phyloP scores from a whole-genome alignment of 2,113 vertebrate genomes.

The Capra hircus region DNA sequence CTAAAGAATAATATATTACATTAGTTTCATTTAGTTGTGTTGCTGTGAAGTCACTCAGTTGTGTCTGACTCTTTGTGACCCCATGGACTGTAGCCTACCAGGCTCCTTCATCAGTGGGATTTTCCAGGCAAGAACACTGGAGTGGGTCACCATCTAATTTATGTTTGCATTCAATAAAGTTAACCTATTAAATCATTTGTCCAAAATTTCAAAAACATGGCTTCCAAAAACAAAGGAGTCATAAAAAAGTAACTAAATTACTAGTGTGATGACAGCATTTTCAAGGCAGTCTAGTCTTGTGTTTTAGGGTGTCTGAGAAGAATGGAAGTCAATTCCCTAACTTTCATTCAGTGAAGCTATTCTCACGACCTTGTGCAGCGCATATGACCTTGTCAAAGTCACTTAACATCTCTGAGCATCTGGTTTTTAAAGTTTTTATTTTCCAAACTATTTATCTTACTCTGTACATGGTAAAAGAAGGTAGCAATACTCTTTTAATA shows the following conservation, averaged over 20 bases:
- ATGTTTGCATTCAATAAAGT: conserved; percentile 66
- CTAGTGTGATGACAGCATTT: not conserved
- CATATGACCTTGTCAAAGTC: not conserved
- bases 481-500: not conserved
- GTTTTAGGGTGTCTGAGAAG: not conserved
- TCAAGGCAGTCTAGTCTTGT: not conserved
- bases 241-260: conserved; percentile 22
- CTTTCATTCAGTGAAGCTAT: not conserved
- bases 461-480: not conserved
- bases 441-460: not conserved
- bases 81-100: not conserved
- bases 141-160: conserved; percentile 4
- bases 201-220: conserved; percentile 20
- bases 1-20: conserved; percentile 57
- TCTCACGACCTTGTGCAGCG: not conserved
- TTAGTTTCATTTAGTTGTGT: conserved; percentile 42
- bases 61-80: not conserved
- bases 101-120: not conserved
- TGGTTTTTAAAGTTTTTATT: conserved; percentile 25
- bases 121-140: not conserved
- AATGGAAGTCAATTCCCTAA: not conserved
- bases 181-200: conserved; percentile 59
- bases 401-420: not conserved
- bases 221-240: not conserved
- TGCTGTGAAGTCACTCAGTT: not conserved